phyloP scores from a whole-genome alignment of 1,140 invertebrate species.

The Drosophila nigrodunni region DNA sequence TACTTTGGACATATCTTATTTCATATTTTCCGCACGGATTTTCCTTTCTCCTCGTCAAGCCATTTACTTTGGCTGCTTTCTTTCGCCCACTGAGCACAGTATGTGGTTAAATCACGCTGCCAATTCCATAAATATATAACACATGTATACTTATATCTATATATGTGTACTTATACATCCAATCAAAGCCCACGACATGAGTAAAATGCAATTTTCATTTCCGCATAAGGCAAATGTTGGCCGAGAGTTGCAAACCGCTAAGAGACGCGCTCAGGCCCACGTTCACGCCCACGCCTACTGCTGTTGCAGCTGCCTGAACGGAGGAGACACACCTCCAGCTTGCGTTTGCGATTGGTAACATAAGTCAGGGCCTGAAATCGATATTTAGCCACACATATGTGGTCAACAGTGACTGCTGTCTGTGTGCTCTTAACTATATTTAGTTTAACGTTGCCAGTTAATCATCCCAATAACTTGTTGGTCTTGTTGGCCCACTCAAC shows the following conservation, averaged over 20 bases:
- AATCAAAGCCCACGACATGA: conserved; percentile 40
- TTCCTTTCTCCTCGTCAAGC: neutral
- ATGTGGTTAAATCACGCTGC: conserved; percentile 23
- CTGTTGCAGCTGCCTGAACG: conserved; percentile 5
- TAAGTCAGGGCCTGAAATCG: conserved; percentile 66
- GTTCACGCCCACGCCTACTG: conserved; percentile 30
- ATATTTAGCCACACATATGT: conserved; percentile 59
- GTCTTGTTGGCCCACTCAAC: conserved; percentile 12
- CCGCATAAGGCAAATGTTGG: conserved; percentile 41
- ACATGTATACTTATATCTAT: neutral
- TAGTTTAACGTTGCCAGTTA: conserved; percentile 70
- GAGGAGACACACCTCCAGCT: conserved; percentile 45
- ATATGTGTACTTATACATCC: conserved; percentile 8
- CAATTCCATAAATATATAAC: conserved; percentile 8
- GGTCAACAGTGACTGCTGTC: conserved; percentile 49
- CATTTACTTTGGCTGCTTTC: conserved; percentile 17
- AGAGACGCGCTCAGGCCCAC: conserved; percentile 26
- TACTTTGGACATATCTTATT: neutral
- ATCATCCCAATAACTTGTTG: conserved; percentile 40
- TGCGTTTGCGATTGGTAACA: conserved; percentile 14
- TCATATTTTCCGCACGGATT: neutral
- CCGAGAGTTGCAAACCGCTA: conserved; percentile 36
- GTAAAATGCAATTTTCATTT: conserved; percentile 24
- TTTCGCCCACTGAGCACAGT: conserved; percentile 27
- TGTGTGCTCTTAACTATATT: conserved; percentile 55